Conservation (phyloP, 53 echinoderm and acorn worm genomes). For the Hippasteria phrygiana region DNA sequence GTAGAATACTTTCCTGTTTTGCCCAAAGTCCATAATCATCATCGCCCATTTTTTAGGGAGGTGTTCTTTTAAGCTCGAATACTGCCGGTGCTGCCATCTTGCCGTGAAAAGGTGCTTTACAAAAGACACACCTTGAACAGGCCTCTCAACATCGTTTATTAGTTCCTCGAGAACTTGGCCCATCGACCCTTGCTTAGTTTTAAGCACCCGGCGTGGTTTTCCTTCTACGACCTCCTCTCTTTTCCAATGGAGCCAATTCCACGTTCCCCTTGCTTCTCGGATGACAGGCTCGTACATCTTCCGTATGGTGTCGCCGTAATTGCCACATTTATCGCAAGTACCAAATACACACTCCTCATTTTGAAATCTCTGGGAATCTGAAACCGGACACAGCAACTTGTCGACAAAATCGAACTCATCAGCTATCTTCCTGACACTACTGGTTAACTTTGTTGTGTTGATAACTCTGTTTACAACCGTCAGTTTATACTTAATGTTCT, state of each 20-base stretch:
- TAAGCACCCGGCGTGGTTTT: conserved; percentile 4
- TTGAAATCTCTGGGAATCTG: conserved; percentile 28
- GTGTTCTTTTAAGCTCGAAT: conserved; percentile 46
- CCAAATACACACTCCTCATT: conserved; percentile 22
- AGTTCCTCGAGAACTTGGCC: not conserved
- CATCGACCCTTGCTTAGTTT: conserved; percentile 29
- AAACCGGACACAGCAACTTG: conserved; percentile 7
- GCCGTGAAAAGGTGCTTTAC: conserved; percentile 27
- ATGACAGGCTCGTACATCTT: conserved; percentile 18
- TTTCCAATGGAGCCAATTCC: conserved; percentile 32
- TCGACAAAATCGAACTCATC: not conserved
- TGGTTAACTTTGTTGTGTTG: conserved; percentile 2
- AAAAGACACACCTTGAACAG: conserved; percentile 33
- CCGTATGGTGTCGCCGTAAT: conserved; percentile 1
- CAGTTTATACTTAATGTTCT: conserved; percentile 28
- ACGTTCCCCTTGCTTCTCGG: not conserved
- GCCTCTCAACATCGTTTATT: not conserved
- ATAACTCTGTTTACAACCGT: not conserved
- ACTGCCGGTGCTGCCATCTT: conserved; percentile 64
- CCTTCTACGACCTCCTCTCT: not conserved
- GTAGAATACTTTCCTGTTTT: conserved; percentile 60
- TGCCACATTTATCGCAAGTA: conserved; percentile 15
- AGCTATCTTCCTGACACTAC: not conserved
- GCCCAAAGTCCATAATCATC: conserved; percentile 73
- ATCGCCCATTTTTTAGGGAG: conserved; percentile 48